Percentiles rank a stretch among this genome's conserved stretches.
Evolutionary conservation across 2,888 invertebrate species (phyloP).

Genomic region (Ligdia adustata): DNA sequence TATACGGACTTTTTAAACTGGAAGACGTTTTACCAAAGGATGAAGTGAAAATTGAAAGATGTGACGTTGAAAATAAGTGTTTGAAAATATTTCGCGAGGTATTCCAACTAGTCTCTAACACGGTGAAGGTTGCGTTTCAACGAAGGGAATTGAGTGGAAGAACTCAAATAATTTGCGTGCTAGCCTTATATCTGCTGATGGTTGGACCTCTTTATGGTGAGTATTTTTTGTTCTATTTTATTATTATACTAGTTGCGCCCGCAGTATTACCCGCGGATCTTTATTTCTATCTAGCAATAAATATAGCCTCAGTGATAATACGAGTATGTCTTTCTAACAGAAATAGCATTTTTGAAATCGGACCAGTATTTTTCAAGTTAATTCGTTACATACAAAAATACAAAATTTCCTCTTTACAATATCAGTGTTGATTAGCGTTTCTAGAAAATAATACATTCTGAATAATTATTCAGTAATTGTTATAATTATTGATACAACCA

Average conservation of each 20-base stretch:
- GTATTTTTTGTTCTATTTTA: constrained; percentile 35
- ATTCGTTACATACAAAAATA: no score
- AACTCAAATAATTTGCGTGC: constrained; percentile 65
- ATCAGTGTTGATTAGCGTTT: no score
- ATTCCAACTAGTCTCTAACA: constrained; percentile 65
- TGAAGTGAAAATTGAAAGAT: constrained; percentile 29
- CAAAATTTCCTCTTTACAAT: no score
- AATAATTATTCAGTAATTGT: no score
- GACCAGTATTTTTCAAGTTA: no score
- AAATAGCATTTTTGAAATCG: no score
- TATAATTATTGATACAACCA: no score
- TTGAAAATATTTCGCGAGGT: constrained; percentile 55
- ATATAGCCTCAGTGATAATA: neutral
- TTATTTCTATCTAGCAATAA: neutral
- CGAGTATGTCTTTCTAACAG: no score
- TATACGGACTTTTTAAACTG: constrained; percentile 69
- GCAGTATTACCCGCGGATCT: no score
- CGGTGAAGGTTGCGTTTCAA: constrained; percentile 66
- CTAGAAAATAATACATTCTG: no score
- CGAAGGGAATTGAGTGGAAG: constrained; percentile 63
- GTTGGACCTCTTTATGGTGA: constrained; percentile 80
- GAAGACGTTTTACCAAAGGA: constrained; percentile 58
- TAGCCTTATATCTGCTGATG: constrained; percentile 70
- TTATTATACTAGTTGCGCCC: no score
- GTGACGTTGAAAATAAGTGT: constrained; percentile 38